Evolutionary conservation across 2,797 vertebrate species (phyloP).

Genomic region (Bradypus variegatus): DNA sequence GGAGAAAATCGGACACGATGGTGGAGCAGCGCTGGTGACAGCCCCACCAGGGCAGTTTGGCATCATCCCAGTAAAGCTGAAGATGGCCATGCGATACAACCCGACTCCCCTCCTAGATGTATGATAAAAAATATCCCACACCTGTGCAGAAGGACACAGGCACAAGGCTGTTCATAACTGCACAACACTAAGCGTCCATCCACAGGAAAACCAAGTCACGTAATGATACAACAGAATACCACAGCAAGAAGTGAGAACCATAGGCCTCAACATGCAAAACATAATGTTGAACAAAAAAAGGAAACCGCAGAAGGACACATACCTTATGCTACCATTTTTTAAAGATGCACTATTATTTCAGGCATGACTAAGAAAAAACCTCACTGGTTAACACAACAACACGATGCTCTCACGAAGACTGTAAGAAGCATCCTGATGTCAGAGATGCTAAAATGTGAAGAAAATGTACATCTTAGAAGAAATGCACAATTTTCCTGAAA

Average conservation of each 20-base stretch:
- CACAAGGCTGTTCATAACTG: neutral
- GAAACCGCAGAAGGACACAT: neutral
- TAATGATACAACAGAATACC: fast-evolving
- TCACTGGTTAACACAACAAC: neutral
- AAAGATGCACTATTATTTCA: neutral
- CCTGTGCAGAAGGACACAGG: too few relatives aligned
- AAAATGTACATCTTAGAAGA: neutral
- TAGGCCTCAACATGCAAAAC: neutral
- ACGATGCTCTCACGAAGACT: neutral
- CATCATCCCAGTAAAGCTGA: fast-evolving
- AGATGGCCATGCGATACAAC: neutral
- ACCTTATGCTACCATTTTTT: neutral
- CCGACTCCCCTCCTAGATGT: neutral
- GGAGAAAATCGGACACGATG: neutral
- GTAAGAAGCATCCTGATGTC: neutral
- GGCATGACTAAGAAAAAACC: neutral
- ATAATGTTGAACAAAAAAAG: neutral
- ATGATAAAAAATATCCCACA: too few relatives aligned
- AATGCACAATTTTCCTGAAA: neutral
- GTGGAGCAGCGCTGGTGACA: neutral
- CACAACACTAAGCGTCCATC: fast-evolving
- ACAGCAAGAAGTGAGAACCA: neutral
- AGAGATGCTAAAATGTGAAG: neutral
- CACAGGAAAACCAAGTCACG: neutral
- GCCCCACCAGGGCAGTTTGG: fast-evolving